Conservation (phyloP, 1,140 invertebrate genomes). For the Saccostrea cuccullata region DNA sequence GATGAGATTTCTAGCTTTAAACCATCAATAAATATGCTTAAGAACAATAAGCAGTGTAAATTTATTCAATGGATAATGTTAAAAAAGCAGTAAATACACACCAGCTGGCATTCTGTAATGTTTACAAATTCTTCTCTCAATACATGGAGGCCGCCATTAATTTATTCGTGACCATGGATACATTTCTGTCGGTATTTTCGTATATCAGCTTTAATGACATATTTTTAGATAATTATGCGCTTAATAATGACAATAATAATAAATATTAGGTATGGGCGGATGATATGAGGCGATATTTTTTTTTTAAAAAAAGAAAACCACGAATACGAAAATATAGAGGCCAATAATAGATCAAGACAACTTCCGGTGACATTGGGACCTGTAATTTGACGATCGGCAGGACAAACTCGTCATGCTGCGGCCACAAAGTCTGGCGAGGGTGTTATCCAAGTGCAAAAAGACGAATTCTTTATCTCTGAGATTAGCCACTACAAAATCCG, state of each 20-base stretch:
- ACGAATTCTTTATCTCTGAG: not conserved
- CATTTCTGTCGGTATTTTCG: not conserved
- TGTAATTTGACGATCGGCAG: not conserved
- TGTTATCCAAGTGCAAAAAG: conserved; percentile 40
- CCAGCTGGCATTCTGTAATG: conserved; percentile 51
- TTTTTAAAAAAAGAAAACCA: not conserved
- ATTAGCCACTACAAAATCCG: not conserved
- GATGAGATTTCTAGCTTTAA: not conserved
- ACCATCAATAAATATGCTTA: not conserved
- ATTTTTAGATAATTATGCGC: too few species aligned
- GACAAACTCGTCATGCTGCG: conserved; percentile 49
- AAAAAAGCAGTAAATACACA: not conserved
- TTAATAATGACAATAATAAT: too few species aligned
- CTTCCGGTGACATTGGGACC: conserved; percentile 17
- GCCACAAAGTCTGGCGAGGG: conserved; percentile 44
- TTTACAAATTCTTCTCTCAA: conserved; percentile 31
- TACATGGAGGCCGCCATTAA: conserved; percentile 64
- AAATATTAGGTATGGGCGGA: not conserved
- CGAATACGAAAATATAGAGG: not conserved
- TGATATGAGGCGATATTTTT: not conserved
- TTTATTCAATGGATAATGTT: not conserved
- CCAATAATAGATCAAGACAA: not conserved
- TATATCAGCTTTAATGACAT: not conserved
- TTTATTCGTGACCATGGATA: conserved; percentile 58
- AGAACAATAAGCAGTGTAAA: not conserved